phyloP scores from a whole-genome alignment of 2,888 invertebrate species.

The Dynastes hyllus region DNA sequence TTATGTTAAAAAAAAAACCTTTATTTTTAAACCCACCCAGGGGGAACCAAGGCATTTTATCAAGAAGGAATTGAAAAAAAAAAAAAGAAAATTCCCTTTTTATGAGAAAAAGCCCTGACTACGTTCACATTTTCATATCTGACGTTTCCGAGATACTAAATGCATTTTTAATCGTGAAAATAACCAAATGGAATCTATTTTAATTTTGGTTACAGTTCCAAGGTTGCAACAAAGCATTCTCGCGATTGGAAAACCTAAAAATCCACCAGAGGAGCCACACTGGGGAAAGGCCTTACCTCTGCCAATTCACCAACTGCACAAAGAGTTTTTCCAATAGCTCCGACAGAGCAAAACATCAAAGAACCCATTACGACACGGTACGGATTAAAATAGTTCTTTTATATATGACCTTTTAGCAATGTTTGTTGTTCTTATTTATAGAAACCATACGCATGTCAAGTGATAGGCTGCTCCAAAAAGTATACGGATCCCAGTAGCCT shows the following conservation, averaged over 20 bases:
- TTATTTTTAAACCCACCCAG: no score
- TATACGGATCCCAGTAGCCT: slow-evolving; percentile 96
- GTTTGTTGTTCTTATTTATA: slow-evolving; percentile 68
- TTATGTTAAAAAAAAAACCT: no score
- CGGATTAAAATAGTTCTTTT: slow-evolving; percentile 65
- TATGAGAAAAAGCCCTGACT: no score
- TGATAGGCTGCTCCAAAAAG: slow-evolving; percentile 89
- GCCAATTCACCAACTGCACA: slow-evolving; percentile 92
- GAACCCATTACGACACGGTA: slow-evolving; percentile 98
- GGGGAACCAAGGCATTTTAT: no score
- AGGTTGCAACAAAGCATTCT: slow-evolving; percentile 96
- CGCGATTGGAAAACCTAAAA: slow-evolving; percentile 96
- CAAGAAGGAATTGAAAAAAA: no score
- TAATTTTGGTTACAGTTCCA: slow-evolving; percentile 81
- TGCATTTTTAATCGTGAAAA: no score
- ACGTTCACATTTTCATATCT: no score
- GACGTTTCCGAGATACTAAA: no score
- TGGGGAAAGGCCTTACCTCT: slow-evolving; percentile 96
- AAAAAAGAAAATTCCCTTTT: no score
- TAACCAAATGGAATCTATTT: background rate
- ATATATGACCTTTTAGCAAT: background rate
- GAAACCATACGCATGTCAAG: slow-evolving; percentile 95
- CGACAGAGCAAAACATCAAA: slow-evolving; percentile 98
- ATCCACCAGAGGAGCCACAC: slow-evolving; percentile 97
- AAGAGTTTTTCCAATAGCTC: slow-evolving; percentile 99